phyloP scores from a whole-genome alignment of 2,888 invertebrate species.

The Laspeyria flexula region DNA sequence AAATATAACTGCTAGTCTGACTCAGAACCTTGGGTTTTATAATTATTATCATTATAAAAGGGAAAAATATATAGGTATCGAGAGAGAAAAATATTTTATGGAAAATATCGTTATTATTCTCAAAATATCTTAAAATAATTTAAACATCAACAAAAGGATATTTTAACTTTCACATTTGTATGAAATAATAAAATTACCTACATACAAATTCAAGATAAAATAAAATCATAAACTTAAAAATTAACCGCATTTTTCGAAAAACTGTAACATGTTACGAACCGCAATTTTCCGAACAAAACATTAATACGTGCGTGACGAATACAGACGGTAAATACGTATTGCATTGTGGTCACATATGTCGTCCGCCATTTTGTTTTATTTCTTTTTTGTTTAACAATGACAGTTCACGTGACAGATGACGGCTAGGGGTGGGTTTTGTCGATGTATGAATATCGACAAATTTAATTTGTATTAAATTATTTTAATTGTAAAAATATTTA shows the following conservation, averaged over 20 bases:
- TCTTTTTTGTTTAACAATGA: slow-evolving; percentile 35
- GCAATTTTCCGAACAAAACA: slow-evolving; percentile 7
- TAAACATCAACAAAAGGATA: no score
- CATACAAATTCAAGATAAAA: no score
- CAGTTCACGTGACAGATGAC: slow-evolving; percentile 43
- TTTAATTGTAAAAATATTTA: background rate
- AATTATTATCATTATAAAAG: no score
- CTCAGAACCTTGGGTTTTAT: no score
- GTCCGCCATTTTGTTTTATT: slow-evolving; percentile 37
- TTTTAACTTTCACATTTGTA: no score
- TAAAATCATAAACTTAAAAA: background rate
- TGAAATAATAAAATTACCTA: no score
- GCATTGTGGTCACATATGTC: slow-evolving; percentile 47
- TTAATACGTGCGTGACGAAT: slow-evolving; percentile 29
- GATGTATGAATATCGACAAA: slow-evolving; percentile 21
- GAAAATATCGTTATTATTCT: no score
- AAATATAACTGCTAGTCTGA: no score
- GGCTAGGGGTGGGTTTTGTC: slow-evolving; percentile 15
- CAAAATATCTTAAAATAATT: no score
- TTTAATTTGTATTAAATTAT: background rate
- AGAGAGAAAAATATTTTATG: no score
- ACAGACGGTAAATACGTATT: slow-evolving; percentile 27
- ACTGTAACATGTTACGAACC: slow-evolving; percentile 4
- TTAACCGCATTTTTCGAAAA: background rate
- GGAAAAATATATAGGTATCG: no score